phyloP scores from a whole-genome alignment of 2,797 vertebrate species.

The Urocyon cinereoargenteus region DNA sequence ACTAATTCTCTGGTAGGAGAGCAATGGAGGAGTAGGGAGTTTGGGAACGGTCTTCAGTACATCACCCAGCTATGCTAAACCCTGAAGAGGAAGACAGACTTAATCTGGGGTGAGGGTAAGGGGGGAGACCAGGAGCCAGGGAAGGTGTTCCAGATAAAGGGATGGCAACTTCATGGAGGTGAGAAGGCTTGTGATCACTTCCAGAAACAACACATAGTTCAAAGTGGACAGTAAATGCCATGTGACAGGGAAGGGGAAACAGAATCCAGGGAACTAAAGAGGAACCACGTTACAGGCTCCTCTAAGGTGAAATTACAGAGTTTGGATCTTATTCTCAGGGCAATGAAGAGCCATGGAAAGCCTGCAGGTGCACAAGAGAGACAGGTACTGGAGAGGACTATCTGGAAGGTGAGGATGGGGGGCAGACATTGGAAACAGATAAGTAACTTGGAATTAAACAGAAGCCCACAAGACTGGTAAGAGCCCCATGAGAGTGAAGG shows the following conservation, averaged over 20 bases:
- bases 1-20: no score
- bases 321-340: background rate
- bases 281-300: background rate
- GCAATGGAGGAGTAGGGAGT: background rate
- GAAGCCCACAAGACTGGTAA: background rate
- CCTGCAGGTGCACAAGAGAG: background rate
- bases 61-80: no score
- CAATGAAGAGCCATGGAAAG: background rate
- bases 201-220: background rate
- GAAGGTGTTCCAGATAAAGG: background rate
- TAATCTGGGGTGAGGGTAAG: background rate
- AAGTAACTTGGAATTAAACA: background rate
- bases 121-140: no score
- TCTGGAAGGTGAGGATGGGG: accelerated
- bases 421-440: background rate
- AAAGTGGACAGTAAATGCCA: background rate
- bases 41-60: background rate
- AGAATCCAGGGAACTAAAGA: background rate
- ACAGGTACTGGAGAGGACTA: background rate
- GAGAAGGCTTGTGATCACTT: background rate
- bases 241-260: no score
- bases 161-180: background rate
- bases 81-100: background rate
- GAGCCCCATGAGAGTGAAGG: background rate
- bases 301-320: background rate